Base-by-base conservation (phyloP, 2,888 invertebrate genomes). In the Tenthredo amoena region DNA sequence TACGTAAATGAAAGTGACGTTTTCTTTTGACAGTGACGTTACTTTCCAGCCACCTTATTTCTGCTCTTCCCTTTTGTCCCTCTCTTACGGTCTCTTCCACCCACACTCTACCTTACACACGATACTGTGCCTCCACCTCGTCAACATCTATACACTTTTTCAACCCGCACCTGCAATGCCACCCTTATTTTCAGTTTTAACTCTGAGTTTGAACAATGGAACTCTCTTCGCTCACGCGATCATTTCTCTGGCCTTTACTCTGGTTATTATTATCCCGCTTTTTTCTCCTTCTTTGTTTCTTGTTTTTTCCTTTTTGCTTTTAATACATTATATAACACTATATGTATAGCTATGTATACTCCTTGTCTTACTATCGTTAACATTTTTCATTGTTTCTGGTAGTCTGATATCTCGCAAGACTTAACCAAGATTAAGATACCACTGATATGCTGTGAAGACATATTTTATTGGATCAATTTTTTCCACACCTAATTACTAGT, bases 201-300 rank as follows among this genome's bases (percentile, higher is more conserved):
- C 77, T 55, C 77, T 18, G 77, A 77, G 50, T 77, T 50, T 55
- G 77, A 77, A 77, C 77, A 77, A 77, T 77, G 77, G 55, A 77
- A 26, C 77, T 55, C 77, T 55, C 77, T 21, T 55, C 77, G 31
- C 55, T 77, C 77, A 31, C 77, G 77, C 55, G 77, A 77, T 77
- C 77, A 77, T 77, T 77, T 77, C 77, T 21, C 55, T 50, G 77
- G 34, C 34, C 77, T 47, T 77, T 77, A 77, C 77, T 50, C 40
- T n/a, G 31, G 47, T 34, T 55, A 50, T 77, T 77, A 55, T 77
- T 77, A n/a, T 55, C 2, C n/a, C 34, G 7, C 15, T 31, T 77
- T 31, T 77, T 55, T 77, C 47, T 26, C 34, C 40, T 37, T 43
- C 18, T 76, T 26, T 15, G n/a, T 76, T 47, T 10, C 10, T 76